Base-by-base conservation (phyloP, 35 echinoderm and acorn worm species). In the Hemicentrotus pulcherrimus region DNA sequence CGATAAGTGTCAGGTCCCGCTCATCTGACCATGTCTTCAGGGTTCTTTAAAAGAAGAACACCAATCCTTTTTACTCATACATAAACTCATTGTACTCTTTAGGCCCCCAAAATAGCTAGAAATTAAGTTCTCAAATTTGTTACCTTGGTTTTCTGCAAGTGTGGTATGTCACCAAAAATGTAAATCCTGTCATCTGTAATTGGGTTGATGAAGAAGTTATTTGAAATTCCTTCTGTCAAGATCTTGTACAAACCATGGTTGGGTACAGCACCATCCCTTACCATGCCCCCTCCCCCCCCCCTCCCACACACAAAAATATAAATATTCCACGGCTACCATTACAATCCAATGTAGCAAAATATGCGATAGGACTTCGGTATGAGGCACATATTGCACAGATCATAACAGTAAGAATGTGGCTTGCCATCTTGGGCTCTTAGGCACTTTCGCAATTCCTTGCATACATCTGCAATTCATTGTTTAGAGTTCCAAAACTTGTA, bases 81-180 rank as follows among this genome's bases (percentile, higher is more conserved):
- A 52, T 52, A 52, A 52, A 41, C 35, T 41, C 35, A 41, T 41
- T 41, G 35, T 41, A 41, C 35, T 41, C 35, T 41, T 41, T 41
- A 41, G 35, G 35, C 35, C 35, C 35, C 3, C 35, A 41, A 41
- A 41, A 41, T 41, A n/a, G n/a, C n/a, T n/a, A n/a, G n/a, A n/a
- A n/a, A n/a, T n/a, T n/a, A n/a, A n/a, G n/a, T 41, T 41, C 35
- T 41, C 35, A 41, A n/a, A 41, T 41, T 41, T 41, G 35, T 41
- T 87, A 87, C 86, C 86, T 24, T 93, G 2, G 95, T 97, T 47
- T 97, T 97, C 11, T 96, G 19, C 28, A 97, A 52, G 48, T 97
- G 97, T 19, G 97, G 97, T 22, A 71, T 70, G 48, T 96, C 95
- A 95, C 94, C 95, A 70, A 97, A 94, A 32, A 97, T 65, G 32